Evolutionary conservation across 2,888 invertebrate genomes (phyloP), one percentile per base, ranked within the genome.

Genomic region (Panzeria rudis): DNA sequence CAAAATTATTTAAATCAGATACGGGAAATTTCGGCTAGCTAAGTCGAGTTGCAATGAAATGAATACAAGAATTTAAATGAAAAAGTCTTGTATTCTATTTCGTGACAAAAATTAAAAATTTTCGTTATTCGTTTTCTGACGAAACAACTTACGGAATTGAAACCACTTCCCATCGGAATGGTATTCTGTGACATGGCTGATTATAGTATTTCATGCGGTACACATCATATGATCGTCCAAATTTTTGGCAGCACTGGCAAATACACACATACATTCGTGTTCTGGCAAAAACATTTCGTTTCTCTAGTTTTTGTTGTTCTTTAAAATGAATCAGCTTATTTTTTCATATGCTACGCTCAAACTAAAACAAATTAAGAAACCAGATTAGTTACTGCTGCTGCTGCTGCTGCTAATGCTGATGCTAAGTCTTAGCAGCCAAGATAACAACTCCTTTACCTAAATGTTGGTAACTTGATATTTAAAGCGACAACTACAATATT

Each of bases 401-500:
- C 20, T 56, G 23, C 59, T 66, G 38, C 44, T 62, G 61, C 25
- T 25, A n/a, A 5, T 50, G 56, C 32, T 32, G 50, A n/a, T 38
- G 54, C 20, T 54, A 50, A 50, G 47, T 15, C 41, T 35, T 35
- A 44, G 66, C 7, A 56, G 25, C 41, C 25, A n/a, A 62, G 29
- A 41, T 25, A 66, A 38, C 66, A 80, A 68, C 66, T 76, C 52
- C 62, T 84, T 71, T 76, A 66, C 52, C 59, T 75, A 50, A 68
- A 69, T 80, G 64, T 62, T 72, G 66, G 80, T 66, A 84, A 84
- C 71, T 76, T 84, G 80, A 80, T 80, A 84, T 84, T 84, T 84
- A 80, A 80, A 66, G 44, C 75, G 73, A 83, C 68, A 68, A 17
- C 61, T 52, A 56, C 11, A 17, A 38, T 38, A 38, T 56, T 29